Evolutionary conservation across 2,888 invertebrate species (phyloP).

Genomic region (Dicyrtoma fusca): DNA sequence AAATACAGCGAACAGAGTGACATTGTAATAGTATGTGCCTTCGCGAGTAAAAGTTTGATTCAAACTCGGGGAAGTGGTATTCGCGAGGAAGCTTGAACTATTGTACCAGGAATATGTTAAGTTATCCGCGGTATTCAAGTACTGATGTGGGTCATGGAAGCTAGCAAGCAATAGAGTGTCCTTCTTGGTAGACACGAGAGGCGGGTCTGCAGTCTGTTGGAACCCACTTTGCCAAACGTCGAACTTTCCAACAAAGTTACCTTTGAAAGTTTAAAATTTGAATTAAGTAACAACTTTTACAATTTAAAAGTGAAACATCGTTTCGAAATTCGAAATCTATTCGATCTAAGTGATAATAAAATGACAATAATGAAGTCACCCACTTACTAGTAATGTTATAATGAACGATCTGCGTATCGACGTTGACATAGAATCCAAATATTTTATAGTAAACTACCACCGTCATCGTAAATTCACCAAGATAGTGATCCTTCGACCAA

Average conservation of each 20-base stretch:
- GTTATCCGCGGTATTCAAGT: constrained; percentile 40
- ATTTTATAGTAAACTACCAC: constrained; percentile 40
- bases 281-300: neutral
- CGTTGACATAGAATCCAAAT: neutral
- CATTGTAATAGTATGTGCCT: constrained; percentile 42
- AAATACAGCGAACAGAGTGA: constrained; percentile 44
- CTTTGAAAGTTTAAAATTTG: constrained; percentile 12
- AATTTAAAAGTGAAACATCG: neutral
- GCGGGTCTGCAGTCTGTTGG: constrained; percentile 28
- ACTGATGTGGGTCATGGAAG: constrained; percentile 43
- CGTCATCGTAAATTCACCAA: constrained; percentile 44
- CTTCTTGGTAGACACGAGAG: constrained; percentile 43
- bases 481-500: constrained; percentile 22
- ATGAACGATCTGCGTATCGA: constrained; percentile 7
- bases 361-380: no score
- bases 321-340: no score
- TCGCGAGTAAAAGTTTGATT: constrained; percentile 48
- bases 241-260: constrained; percentile 47
- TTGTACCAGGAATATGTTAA: constrained; percentile 50
- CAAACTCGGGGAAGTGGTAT: constrained; percentile 43
- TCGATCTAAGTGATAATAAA: no score
- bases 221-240: constrained; percentile 44
- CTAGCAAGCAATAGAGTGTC: constrained; percentile 44
- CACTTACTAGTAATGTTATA: constrained; percentile 8
- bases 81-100: constrained; percentile 40